Evolutionary conservation across 1,140 invertebrate genomes (phyloP), one percentile per base, ranked within the genome.

Genomic region (Drosophila watanabei): DNA sequence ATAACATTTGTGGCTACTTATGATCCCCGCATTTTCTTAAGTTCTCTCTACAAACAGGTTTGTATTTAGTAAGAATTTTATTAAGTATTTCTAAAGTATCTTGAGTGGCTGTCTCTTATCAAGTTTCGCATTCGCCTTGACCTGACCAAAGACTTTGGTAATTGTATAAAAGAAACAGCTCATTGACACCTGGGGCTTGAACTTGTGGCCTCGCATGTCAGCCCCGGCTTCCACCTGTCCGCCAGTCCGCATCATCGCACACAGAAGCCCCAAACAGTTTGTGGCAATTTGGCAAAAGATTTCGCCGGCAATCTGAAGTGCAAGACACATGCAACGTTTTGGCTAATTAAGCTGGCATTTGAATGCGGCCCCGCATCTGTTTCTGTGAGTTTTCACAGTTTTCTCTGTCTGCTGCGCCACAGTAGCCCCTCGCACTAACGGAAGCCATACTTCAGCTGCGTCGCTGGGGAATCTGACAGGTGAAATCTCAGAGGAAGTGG

Each of bases 381-480:
- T 54, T 43, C 24, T 39, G 33, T 41, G 75, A 30, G 24, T 71
- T 70, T 52, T 69, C 64, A 30, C 13, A 35, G 13, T 39, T 24
- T 61, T 73, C 35, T 52, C 30, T 51, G 39, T 11, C 24, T 48
- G 76, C 65, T 18, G 45, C 58, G 68, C 56, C 86, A 86, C 86
- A 80, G 86, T 89, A 89, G 86, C 86, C 73, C 73, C 78, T 79
- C 65, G 64, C 64, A 57, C 64, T 76, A 90, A 90, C 87, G 87
- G 87, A 90, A 90, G 87, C 87, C 87, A 90, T 90, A 87, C 87
- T 80, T 90, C 83, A 90, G 88, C 73, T 68, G 52, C 59, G 85
- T 66, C 56, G 87, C 64, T 52, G 32, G 62, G 35, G 86, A 87
- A 90, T 90, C 87, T 90, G 87, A 90, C 87, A 90, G 73, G 63